Evolutionary conservation across 2,888 invertebrate genomes (phyloP), one percentile per base, ranked within the genome.

Genomic region (Anticlea derivata): DNA sequence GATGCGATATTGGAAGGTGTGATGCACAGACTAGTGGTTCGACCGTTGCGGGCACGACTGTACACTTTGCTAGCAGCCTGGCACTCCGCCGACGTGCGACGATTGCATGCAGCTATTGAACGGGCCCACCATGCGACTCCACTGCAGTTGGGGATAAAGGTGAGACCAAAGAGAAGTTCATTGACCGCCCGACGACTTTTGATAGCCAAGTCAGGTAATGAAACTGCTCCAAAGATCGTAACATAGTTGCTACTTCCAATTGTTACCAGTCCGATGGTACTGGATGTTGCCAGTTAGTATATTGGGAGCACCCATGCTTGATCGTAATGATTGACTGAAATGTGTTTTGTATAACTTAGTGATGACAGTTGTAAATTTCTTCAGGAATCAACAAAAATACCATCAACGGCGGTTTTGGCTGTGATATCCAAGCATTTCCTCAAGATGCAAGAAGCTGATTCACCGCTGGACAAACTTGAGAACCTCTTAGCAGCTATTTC

Each of bases 1-100:
- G 99, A 99, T 78, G 96, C 98, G 46, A 98, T 99, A 65, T 88
- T 99, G 66, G 99, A 99, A 86, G 96, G 96, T 52, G 97, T 98
- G 56, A 95, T 99, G 92, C 98, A 98, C 84, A 94, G 96, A 63
- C 91, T 98, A 65, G 96, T 99, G 17, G 96, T 99, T 24, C 91
- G 95, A 44, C 98, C 98, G 5, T 85, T 98, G 58, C 94, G 97
- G 57, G 94, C 95, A 51, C 95, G 96, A 70, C 93, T 98, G 55
- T 96, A 97, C 75, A 92, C 94, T 61, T 91, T 97, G 67, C 95
- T 97, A 72, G 96, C 98, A 55, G 96, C 97, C 43, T 96, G 97
- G 91, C 99, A 98, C 77, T 96, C 94, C 2, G 92, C 94, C 13
- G 96, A 96, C 56, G 94, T 96, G 50, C 93, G 95, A 50, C 86